phyloP scores from a whole-genome alignment of 1,140 invertebrate species.

The Portunus trituberculatus region DNA sequence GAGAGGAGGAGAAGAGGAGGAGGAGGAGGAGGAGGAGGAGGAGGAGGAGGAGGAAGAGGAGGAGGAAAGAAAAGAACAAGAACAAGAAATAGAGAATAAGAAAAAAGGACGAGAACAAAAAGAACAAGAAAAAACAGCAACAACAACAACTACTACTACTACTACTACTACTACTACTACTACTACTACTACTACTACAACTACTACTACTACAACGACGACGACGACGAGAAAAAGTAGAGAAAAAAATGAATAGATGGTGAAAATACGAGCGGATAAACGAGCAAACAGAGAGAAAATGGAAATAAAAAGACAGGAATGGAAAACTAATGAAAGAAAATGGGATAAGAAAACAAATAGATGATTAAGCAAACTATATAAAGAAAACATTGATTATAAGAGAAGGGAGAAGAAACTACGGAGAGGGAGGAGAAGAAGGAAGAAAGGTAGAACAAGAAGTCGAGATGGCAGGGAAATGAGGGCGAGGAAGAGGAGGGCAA shows the following conservation, averaged over 20 bases:
- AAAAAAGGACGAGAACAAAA: background rate
- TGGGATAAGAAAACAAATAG: background rate
- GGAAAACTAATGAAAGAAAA: background rate
- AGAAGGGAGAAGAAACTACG: background rate
- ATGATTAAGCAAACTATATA: background rate
- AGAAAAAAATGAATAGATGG: background rate
- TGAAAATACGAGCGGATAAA: too few relatives aligned
- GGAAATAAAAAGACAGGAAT: background rate
- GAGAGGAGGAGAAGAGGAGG: background rate
- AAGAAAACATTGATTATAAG: background rate
- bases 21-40: background rate
- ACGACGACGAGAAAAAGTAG: background rate
- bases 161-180: slow-evolving; percentile 17
- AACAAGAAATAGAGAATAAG: background rate
- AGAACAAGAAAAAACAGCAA: background rate
- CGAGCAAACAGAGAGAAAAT: too few relatives aligned
- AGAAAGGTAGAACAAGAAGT: background rate
- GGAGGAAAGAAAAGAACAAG: background rate
- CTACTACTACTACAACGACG: background rate
- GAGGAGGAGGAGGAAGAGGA: background rate
- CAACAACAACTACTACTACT: background rate
- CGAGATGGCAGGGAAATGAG: background rate
- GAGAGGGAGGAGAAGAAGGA: background rate
- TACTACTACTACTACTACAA: slow-evolving; percentile 11
- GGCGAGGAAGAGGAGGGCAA: background rate